Percentiles rank a stretch among this genome's conserved stretches.
Conservation (phyloP, 2,797 vertebrate genomes). For the Sebastes flavidus region DNA sequence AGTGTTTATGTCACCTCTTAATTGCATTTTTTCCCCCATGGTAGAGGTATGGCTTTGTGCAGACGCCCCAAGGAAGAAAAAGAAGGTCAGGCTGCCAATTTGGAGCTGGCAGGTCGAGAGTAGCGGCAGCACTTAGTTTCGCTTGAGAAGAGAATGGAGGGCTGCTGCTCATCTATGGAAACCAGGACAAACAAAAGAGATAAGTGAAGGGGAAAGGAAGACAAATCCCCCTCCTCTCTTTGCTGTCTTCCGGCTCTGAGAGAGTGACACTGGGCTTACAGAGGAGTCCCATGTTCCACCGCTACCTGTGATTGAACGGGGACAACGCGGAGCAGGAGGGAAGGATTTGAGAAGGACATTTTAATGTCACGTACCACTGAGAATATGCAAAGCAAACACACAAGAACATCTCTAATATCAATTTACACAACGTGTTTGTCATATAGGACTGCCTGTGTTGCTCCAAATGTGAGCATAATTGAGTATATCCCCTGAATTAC, state of each 20-base stretch:
- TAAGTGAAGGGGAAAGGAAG: conserved; percentile 75
- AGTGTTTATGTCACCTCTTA: conserved; percentile 84
- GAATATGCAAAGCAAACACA: conserved; percentile 33
- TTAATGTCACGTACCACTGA: conserved; percentile 35
- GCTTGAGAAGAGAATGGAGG: conserved; percentile 72
- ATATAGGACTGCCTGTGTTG: background rate
- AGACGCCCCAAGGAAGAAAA: conserved; percentile 77
- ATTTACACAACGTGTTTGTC: background rate
- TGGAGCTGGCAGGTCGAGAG: conserved; percentile 79
- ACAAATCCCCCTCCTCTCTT: conserved; percentile 65
- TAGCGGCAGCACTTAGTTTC: conserved; percentile 79
- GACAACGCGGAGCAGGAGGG: conserved; percentile 26
- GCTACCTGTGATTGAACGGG: conserved; percentile 61
- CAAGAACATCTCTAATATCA: conserved; percentile 8
- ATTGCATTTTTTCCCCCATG: conserved; percentile 76
- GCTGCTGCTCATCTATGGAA: conserved; percentile 74
- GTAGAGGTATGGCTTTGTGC: conserved; percentile 78
- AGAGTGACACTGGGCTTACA: conserved; percentile 59
- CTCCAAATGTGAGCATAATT: background rate
- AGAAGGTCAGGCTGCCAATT: conserved; percentile 84
- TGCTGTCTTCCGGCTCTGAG: conserved; percentile 50
- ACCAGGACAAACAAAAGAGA: conserved; percentile 80
- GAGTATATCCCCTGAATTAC: background rate
- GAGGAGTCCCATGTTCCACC: conserved; percentile 37
- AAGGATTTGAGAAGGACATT: conserved; percentile 40